These are phyloP conservation scores for Panurus biarmicus DNA, from an alignment of 2,113 vertebrate species.

Conservation along the genomic window DNA sequence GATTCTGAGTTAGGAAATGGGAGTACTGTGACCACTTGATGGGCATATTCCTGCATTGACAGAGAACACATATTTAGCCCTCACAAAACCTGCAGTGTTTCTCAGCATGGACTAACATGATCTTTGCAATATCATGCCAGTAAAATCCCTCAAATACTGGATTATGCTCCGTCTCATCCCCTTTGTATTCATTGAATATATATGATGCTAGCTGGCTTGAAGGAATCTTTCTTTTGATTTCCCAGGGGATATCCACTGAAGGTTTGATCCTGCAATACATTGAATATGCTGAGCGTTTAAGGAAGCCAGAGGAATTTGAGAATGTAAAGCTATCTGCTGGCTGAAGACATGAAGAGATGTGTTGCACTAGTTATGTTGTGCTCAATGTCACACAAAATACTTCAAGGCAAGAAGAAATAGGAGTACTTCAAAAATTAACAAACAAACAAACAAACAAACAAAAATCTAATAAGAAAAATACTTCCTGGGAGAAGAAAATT, in stretches of 20 bases:
- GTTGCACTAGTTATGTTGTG: not conserved
- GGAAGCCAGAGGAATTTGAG: not conserved
- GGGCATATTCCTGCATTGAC: not conserved
- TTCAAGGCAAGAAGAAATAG: not conserved
- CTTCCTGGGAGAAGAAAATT: not conserved
- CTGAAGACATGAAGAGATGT: not conserved
- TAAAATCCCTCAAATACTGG: not conserved
- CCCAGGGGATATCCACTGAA: not conserved
- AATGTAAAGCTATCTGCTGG: not conserved
- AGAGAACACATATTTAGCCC: not conserved
- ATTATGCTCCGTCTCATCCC: not conserved
- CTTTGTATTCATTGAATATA: constrained; percentile 17
- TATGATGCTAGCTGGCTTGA: constrained; percentile 14
- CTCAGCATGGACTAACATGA: not conserved
- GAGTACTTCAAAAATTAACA: not conserved
- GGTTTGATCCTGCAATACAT: not conserved
- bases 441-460: not conserved
- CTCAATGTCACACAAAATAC: not conserved
- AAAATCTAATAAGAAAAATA: not conserved
- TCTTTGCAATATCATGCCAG: not conserved
- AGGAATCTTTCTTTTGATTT: constrained; percentile 48
- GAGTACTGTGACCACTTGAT: not conserved
- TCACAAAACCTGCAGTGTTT: not conserved
- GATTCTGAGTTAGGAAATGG: not conserved
- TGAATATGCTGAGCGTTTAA: not conserved